Evolutionary conservation across 2,888 invertebrate species (phyloP).

Genomic region (Euproctis similis): DNA sequence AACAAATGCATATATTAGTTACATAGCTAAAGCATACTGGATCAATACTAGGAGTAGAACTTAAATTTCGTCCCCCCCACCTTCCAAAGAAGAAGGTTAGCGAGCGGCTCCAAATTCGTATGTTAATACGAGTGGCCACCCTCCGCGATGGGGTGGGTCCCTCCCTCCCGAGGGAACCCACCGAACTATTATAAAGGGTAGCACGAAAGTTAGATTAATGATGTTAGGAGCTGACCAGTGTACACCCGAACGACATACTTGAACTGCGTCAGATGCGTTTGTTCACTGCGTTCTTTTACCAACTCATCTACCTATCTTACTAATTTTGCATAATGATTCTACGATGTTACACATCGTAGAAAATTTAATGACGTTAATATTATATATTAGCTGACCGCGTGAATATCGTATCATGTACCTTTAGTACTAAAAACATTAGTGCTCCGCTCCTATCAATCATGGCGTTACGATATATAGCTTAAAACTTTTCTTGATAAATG

Average conservation of each 20-base stretch:
- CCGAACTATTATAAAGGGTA: conserved; percentile 77
- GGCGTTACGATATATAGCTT: too few species aligned
- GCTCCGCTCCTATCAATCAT: too few species aligned
- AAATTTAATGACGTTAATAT: too few species aligned
- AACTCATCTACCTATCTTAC: too few species aligned
- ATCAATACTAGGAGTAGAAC: conserved; percentile 71
- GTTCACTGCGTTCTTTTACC: too few species aligned
- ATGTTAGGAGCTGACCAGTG: conserved; percentile 74
- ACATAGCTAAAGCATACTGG: conserved; percentile 46
- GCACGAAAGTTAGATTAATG: conserved; percentile 77
- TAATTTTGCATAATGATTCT: too few species aligned
- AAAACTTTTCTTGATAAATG: too few species aligned
- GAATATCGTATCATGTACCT: too few species aligned
- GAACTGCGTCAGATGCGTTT: conserved; percentile 10
- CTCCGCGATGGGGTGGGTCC: conserved; percentile 29
- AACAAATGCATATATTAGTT: conserved; percentile 27
- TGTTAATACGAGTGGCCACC: conserved; percentile 66
- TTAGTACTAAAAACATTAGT: too few species aligned
- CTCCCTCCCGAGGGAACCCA: conserved; percentile 53
- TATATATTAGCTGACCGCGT: too few species aligned
- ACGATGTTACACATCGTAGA: too few species aligned
- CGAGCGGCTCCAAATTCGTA: conserved; percentile 68
- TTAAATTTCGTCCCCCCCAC: conserved; percentile 69
- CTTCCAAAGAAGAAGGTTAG: conserved; percentile 66
- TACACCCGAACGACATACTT: conserved; percentile 29